Base-by-base conservation (phyloP, 2,797 vertebrate genomes). In the Liasis olivaceus region DNA sequence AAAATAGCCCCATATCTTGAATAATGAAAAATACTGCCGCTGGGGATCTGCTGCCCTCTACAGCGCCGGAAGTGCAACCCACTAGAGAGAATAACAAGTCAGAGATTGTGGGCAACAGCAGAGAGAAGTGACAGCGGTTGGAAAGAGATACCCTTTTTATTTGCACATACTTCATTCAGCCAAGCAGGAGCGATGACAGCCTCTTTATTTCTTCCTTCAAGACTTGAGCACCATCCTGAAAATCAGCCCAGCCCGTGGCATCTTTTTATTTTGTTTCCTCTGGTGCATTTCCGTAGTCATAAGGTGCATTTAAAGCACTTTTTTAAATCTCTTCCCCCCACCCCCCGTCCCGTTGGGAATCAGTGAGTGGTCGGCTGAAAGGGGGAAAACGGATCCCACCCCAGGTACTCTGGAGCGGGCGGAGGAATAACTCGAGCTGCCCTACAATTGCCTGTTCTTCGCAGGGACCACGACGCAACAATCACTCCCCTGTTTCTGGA, bases 61-160 rank as follows among this genome's bases (percentile, higher is more conserved):
- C 60, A 62, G 85, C 22, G 2, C 58, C 26, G 88, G 77, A 66
- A 26, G 56, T 36, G 89, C 26, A 62, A 77, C 11, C 8, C 42
- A 58, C 22, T 9, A 4, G 22, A 63, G 47, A 56, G n/a, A 62
- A 36, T 5, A 54, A 59, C n/a, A 62, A 62, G 86, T 58, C 28
- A n/a, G 24, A 66, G 26, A 11, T 47, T 84, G 89, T 93, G 92
- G 92, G 92, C 88, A 93, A 91, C 85, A 28, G 9, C 22, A 0
- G 15, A 51, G n/a, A 28, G 17, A 64, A 60, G 0, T 47, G 22
- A 59, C 8, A 12, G 31, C 28, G 51, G 60, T 56, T 15, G 58
- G 47, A 90, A 93, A 81, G 66, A 22, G 89, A 93, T 90, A 84
- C 14, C 47, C n/a, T 64, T 84, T 22, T 81, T 24, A 81, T 54